A percentile compares a stretch with the other conserved stretches of the same genome.
phyloP scores from a whole-genome alignment of 2,888 invertebrate species.

The Eupithecia insigniata region DNA sequence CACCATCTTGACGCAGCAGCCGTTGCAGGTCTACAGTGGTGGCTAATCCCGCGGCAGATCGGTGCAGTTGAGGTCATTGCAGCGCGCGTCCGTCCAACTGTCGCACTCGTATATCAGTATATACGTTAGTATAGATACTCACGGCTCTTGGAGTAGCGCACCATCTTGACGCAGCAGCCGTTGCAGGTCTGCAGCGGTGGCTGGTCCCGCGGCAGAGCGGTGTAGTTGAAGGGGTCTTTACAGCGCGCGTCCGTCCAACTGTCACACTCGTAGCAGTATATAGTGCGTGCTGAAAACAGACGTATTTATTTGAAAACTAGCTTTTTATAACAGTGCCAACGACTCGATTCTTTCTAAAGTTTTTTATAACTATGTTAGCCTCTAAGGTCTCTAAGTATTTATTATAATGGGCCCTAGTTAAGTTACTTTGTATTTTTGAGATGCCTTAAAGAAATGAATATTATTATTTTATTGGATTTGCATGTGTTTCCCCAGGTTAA shows the following conservation, averaged over 20 bases:
- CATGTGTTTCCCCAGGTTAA: not conserved
- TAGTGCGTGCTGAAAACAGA: constrained; percentile 88
- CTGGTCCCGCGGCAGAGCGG: constrained; percentile 93
- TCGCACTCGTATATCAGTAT: constrained; percentile 89
- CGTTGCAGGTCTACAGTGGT: constrained; percentile 94
- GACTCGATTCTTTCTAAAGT: no score
- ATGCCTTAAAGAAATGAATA: no score
- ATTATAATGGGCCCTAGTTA: no score
- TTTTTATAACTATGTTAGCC: no score
- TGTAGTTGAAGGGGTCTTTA: constrained; percentile 97
- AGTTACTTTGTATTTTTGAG: no score
- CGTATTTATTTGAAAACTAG: not conserved
- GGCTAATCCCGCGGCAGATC: constrained; percentile 94
- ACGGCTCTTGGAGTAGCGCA: constrained; percentile 95
- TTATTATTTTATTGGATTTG: no score
- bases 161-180: constrained; percentile 98
- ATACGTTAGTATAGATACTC: constrained; percentile 74
- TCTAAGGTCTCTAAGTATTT: no score
- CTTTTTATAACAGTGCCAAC: no score
- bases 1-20: constrained; percentile 98
- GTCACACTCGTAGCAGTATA: constrained; percentile 97
- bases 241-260: constrained; percentile 95
- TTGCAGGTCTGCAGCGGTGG: constrained; percentile 95
- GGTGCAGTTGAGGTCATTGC: constrained; percentile 97
- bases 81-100: constrained; percentile 94